phyloP scores from a whole-genome alignment of 2,797 vertebrate species.

The Bradypodion ventrale region DNA sequence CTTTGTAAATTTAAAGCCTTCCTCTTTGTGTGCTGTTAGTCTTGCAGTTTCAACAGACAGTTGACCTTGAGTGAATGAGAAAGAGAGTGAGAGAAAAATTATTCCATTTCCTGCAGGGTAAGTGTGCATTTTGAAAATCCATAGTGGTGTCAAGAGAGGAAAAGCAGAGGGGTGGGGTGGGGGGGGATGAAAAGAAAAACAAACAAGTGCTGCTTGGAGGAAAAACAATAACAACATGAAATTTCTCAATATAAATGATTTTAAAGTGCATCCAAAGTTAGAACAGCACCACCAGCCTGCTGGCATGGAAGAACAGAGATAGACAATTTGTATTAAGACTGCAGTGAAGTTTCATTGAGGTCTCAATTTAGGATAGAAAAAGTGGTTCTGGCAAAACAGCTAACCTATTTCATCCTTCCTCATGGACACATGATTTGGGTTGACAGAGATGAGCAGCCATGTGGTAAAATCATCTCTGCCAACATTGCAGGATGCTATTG shows the following conservation, averaged over 20 bases:
- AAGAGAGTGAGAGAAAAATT: neutral
- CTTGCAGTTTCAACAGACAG: neutral
- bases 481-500: neutral
- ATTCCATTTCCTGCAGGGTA: constrained; percentile 6
- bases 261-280: constrained; percentile 13
- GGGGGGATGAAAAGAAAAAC: constrained; percentile 1
- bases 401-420: neutral
- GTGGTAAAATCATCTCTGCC: neutral
- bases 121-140: constrained; percentile 12
- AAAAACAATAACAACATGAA: constrained; percentile 36
- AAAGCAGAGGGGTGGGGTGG: neutral
- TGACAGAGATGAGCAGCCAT: neutral
- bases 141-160: constrained; percentile 10
- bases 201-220: neutral
- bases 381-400: constrained; percentile 4
- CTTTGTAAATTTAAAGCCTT: constrained; percentile 20
- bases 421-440: neutral
- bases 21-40: constrained; percentile 36
- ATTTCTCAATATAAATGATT: constrained; percentile 22
- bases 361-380: constrained; percentile 12
- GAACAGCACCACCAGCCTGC: neutral
- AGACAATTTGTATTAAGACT: constrained; percentile 5
- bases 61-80: constrained; percentile 16
- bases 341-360: neutral
- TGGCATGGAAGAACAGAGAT: neutral